Evolutionary conservation across 2,888 invertebrate genomes (phyloP), one percentile per base, ranked within the genome.

Genomic region (Zygaena filipendulae): DNA sequence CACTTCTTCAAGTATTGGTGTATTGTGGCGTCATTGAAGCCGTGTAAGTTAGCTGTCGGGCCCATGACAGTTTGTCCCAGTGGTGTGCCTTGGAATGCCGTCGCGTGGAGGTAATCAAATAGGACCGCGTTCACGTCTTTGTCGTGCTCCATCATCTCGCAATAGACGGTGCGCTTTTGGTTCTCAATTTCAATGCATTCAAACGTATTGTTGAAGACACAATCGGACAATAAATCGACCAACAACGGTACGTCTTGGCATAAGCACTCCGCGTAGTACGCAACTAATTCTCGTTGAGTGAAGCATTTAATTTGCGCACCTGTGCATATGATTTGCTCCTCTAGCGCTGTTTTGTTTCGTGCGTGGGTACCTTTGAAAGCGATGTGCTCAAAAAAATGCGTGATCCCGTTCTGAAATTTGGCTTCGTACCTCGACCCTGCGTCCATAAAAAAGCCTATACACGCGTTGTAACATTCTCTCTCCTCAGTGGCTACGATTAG

Each of bases 251-350:
- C 84, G 72, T 97, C 95, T 54, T 91, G 86, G 2, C 88, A 82
- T 36, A 98, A 82, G 55, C 97, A 97, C 67, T 97, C 94, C 9
- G 95, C 97, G 59, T 95, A 97, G 70, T 94, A 99, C 0, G 92
- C 94, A 7, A 95, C 93, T 69, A 97, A 94, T 68, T 99, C 98
- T 30, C 99, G 84, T 22, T 94, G 94, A 2, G 97, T 98, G 66
- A 94, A 95, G 4, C 97, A 97, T 68, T 95, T 96, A 46, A 98
- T 82, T 53, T 95, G 95, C 3, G 97, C 97, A 8, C 98, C 99
- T 79, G 95, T 87, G 52, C 91, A 90, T 58, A 95, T 93, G 42
- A 99, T 95, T 74, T 95, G 93, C 22, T 93, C 72, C 63, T 97
- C 94, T 23, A 99, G 72, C 39, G 88, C 87, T 11, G 87, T 87